Evolutionary conservation across 2,113 vertebrate species (phyloP), one percentile per base, ranked within the genome.

Genomic region (Carollia perspicillata): DNA sequence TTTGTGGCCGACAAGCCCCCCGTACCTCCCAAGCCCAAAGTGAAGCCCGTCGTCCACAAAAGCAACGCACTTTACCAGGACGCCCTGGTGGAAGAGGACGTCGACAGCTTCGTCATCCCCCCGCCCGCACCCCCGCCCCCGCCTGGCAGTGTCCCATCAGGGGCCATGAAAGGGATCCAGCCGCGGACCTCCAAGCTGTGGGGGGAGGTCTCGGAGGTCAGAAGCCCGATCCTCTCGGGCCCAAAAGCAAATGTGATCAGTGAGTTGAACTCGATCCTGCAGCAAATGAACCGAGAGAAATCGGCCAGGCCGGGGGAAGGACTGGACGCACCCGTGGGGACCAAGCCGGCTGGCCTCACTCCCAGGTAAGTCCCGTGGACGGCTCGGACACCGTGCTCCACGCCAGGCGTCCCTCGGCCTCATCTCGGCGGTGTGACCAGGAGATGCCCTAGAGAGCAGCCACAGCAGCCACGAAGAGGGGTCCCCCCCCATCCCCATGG

Each of bases 21-120:
- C 20, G 99, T 99, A 96, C 99, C 99, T 74, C 99, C 99, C 28
- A 99, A 99, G 98, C 99, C 99, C 98, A 99, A 99, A 99, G 98
- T 99, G 98, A 99, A 99, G 98, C 99, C 99, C 47, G 98, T 99
- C 95, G 99, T 99, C 94, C 99, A 99, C 98, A 99, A 99, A 98
- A 98, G 99, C 99, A 98, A 99, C 98, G 92, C 99, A 96, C 99
- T 99, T 98, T 99, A 99, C 97, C 99, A 99, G 37, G 99, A 99
- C 0, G 97, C 99, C 35, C 99, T 99, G 51, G 98, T 99, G 3
- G 99, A 99, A 95, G 99, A 99, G 97, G 99, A 98, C 40, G 98
- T 98, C 0, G 99, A 99, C 92, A 98, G 98, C 97, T 99, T 99
- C 37, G 98, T 98, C 87, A 98, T 99, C 23, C 99, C 99, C 58